Base-by-base conservation (phyloP, 1,140 invertebrate species). In the Pararge aegeria region DNA sequence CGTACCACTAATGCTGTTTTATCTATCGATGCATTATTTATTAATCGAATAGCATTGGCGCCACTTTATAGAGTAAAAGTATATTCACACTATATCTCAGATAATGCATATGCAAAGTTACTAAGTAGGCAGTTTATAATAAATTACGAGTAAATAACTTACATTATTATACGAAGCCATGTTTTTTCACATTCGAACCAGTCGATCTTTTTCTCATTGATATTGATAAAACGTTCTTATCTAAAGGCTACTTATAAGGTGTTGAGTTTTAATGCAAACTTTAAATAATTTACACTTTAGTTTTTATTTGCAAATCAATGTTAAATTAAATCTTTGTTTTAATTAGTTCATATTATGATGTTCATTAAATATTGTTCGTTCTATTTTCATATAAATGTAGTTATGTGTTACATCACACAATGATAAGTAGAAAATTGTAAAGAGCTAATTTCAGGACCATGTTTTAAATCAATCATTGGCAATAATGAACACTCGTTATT, bases 21-120 rank as follows among this genome's bases (percentile, higher is more conserved):
- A 40, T 54, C 37, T 16, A 54, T 18, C 12, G 12, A 40, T 38
- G 18, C 16, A 59, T 53, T 63, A 63, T 38, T 13, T 62, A 62
- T 42, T 16, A 48, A 56, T 56, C 49, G 49, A 53, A 44, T 38
- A 52, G 29, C 30, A 19, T 15, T 18, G 29, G 51, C 51, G 51
- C 58, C 58, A 48, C 15, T 53, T 34, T 10, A 19, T 13, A 42
- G 16, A 18, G 38, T 42, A 42, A 37, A 53, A 20, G 30, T 42
- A 12, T 53, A 54, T 42, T 54, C 37, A 40, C 24, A 24, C 10
- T n/a, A 16, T 54, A 54, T 42, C 51, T 12, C 38, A 0, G 38
- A 2, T 42, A 42, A 18, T 42, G 38, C 38, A 42, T 42, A 42
- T 42, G 38, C 38, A 42, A 42, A 42, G 13, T 18, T 16, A 42